These are phyloP conservation scores for Eudasyphora cyanicolor DNA, from an alignment of 2,888 invertebrate genomes.

Conservation along the genomic window DNA sequence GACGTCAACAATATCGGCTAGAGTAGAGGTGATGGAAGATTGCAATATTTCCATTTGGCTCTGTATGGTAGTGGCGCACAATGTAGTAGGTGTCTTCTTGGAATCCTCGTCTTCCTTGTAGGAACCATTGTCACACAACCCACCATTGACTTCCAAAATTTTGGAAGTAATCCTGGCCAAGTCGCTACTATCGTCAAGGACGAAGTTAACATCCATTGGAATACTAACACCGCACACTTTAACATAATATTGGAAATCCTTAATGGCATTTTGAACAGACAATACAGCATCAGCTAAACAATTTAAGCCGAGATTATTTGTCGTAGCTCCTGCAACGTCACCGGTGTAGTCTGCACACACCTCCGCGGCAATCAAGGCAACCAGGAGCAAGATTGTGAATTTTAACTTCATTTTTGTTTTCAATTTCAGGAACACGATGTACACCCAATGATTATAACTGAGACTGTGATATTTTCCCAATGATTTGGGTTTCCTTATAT, in stretches of 20 bases:
- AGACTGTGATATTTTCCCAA: not conserved
- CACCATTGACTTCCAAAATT: not conserved
- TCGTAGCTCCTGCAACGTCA: slow-evolving; percentile 13
- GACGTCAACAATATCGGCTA: not conserved
- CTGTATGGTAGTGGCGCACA: not conserved
- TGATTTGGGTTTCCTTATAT: not conserved
- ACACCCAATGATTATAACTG: not conserved
- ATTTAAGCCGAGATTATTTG: slow-evolving; percentile 43
- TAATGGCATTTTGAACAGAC: not conserved
- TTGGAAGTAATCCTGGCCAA: not conserved
- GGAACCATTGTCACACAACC: slow-evolving; percentile 20
- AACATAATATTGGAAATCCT: slow-evolving; percentile 34
- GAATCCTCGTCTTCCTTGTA: slow-evolving; percentile 8
- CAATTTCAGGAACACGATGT: too few species aligned
- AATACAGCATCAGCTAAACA: slow-evolving; percentile 24
- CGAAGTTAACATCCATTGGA: not conserved
- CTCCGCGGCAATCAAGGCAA: not conserved
- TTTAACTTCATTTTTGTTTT: slow-evolving; percentile 27
- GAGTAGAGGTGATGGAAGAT: not conserved
- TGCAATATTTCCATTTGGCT: not conserved
- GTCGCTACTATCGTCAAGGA: not conserved
- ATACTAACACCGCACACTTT: slow-evolving; percentile 11
- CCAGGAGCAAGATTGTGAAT: not conserved
- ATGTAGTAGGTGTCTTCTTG: not conserved
- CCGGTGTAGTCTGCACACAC: slow-evolving; percentile 16